Percentiles rank a stretch among this genome's conserved stretches.
Evolutionary conservation across 2,113 vertebrate species (phyloP).

Genomic region (Coptodon rendalli): DNA sequence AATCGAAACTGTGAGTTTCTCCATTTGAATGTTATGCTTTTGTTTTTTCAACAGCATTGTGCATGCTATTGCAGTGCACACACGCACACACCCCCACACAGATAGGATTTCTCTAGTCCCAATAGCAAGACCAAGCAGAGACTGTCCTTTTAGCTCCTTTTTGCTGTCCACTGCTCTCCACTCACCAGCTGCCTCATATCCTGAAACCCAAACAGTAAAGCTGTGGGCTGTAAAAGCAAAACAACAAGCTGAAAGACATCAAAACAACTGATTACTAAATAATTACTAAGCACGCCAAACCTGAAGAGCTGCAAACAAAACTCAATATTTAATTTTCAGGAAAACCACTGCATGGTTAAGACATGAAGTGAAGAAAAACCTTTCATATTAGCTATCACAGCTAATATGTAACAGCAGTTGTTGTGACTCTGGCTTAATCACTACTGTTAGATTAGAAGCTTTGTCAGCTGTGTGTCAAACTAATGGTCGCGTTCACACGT

Average conservation of each 20-base stretch:
- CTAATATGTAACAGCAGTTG: not conserved
- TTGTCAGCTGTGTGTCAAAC: not conserved
- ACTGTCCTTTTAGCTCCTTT: not conserved
- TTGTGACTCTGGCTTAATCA: not conserved
- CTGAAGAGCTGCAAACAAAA: not conserved
- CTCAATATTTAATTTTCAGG: not conserved
- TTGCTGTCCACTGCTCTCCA: not conserved
- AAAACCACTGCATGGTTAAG: not conserved
- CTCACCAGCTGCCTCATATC: not conserved
- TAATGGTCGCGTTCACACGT: not conserved
- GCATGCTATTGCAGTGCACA: not conserved
- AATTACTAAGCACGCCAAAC: not conserved
- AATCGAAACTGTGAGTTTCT: not conserved
- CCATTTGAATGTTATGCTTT: not conserved
- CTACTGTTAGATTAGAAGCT: not conserved
- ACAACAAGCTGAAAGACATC: not conserved
- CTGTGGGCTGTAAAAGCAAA: not conserved
- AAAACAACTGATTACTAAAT: not conserved
- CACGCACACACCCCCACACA: not conserved
- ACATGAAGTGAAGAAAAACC: not conserved
- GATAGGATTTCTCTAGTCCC: not conserved
- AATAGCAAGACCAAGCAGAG: rapidly evolving
- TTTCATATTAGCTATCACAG: not conserved
- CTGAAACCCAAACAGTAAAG: not conserved
- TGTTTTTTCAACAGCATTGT: not conserved